Evolutionary conservation across 2,888 invertebrate genomes (phyloP), one percentile per base, ranked within the genome.

Genomic region (Carabus problematicus): DNA sequence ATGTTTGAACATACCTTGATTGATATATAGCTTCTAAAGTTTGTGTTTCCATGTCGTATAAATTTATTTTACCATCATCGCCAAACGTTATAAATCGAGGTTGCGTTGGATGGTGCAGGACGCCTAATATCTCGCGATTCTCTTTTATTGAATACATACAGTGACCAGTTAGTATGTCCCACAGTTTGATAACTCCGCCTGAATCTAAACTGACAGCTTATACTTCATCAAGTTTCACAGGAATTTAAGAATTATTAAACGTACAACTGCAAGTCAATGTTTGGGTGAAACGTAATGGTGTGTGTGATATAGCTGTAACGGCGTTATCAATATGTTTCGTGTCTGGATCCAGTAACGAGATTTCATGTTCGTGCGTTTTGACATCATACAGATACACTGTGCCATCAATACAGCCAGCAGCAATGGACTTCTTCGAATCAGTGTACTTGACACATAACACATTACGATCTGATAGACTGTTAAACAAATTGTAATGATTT

Each of bases 31-130:
- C 14, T 59, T 89, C 89, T 76, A 86, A 86, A 3, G 85, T 86
- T 76, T 85, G 86, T 11, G 86, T 88, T 80, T 90, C 89, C 79
- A 89, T 89, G 74, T 91, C 89, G 76, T 90, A 91, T 77, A 90
- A 84, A 74, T 85, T 85, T 45, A 91, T 79, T 76, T 84, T 87
- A 14, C 85, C 82, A 76, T 90, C 88, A 74, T 88, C 88, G 0
- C 90, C 90, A 67, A 86, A 87, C 0, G 89, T 88, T 1, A 85
- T 80, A 71, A 86, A 85, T 74, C 85, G 85, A 11, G 84, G 85
- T 70, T 85, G 82, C 9, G 84, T 82, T 19, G 87, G 86, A 77
- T 89, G 88, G 75, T 88, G 90, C 54, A 83, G 83, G 58, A 89
- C 75, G 4, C 89, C 89, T 70, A 88, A 83, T 0, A 86, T 87